phyloP scores from a whole-genome alignment of 2,888 invertebrate species.

The Isotomurus palustris region DNA sequence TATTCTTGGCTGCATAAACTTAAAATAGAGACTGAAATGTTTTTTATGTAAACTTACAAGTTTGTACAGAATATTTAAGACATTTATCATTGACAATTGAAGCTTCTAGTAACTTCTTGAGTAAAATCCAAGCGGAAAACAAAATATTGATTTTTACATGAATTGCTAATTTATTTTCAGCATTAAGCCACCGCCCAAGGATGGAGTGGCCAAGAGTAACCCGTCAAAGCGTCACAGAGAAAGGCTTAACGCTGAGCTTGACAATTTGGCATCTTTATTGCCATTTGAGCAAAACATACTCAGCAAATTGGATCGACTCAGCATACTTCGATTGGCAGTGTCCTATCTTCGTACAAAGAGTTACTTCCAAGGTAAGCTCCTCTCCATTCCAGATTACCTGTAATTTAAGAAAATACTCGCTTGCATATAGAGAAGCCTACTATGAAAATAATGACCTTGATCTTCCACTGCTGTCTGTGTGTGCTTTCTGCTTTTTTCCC shows the following conservation, averaged over 20 bases:
- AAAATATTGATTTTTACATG: background rate
- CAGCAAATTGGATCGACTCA: slow-evolving; percentile 95
- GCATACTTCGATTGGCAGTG: slow-evolving; percentile 94
- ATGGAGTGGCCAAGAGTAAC: slow-evolving; percentile 92
- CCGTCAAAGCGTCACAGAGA: slow-evolving; percentile 98
- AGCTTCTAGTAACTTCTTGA: too few relatives aligned
- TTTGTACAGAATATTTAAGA: too few relatives aligned
- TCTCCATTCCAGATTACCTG: too few relatives aligned
- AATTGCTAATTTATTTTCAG: slow-evolving; percentile 56
- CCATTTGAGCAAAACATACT: slow-evolving; percentile 98
- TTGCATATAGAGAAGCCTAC: too few relatives aligned
- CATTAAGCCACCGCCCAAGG: slow-evolving; percentile 89
- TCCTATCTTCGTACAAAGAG: slow-evolving; percentile 98
- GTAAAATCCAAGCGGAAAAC: too few relatives aligned
- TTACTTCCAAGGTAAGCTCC: slow-evolving; percentile 94
- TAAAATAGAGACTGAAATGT: background rate
- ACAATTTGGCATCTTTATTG: slow-evolving; percentile 87
- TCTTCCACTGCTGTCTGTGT: too few relatives aligned
- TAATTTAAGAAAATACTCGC: too few relatives aligned
- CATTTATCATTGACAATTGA: too few relatives aligned
- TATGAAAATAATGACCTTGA: too few relatives aligned
- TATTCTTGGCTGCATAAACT: too few relatives aligned
- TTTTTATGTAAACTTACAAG: too few relatives aligned
- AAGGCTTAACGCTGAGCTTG: slow-evolving; percentile 94
- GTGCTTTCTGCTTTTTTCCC: background rate